Base-by-base conservation (phyloP, 2,113 vertebrate species). In the Arvicanthis niloticus region DNA sequence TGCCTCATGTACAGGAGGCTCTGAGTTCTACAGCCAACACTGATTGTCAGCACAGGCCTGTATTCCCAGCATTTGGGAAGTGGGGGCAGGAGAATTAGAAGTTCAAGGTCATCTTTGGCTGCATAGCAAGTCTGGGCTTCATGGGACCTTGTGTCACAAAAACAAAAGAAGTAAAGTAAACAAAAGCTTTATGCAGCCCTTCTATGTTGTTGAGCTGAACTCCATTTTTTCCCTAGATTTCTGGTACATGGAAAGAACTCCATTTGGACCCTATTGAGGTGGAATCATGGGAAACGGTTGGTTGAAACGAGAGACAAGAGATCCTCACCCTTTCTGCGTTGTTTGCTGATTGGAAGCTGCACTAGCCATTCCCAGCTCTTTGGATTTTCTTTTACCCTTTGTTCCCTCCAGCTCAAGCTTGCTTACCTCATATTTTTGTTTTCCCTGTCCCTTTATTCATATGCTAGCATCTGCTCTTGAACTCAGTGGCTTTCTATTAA, bases 1-100 rank as follows among this genome's bases (percentile, higher is more conserved):
- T n/a, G 67, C 21, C 34, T 72, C 3, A 0, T 4, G 3, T 17
- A 2, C 7, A n/a, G 1, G 21, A 53, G 6, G 31, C 34, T n/a
- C 65, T 22, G 19, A n/a, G 48, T 72, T n/a, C 34, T n/a, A 11
- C 53, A n/a, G 34, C 37, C 2, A 88, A 16, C 34, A 72, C 7
- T 5, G 21, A 68, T 37, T 68, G 62, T 31, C 37, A 45, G 42
- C 62, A 37, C 62, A 2, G 29, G 31, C 42, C 42, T 22, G 45
- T 4, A 11, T 72, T 53, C 48, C 19, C 45, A 72, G 48, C 67
- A 17, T 6, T n/a, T 13, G 21, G 67, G 21, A 53, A 26, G 22
- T 1, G 0, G 37, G 11, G 15, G 51, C 45, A 40, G 21, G 67
- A 29, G 48, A n/a, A 72, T 53, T 53, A 53, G 21, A 15, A 72